Conservation (phyloP, 2,797 vertebrate genomes). For the Amblyopsis hoosieri region DNA sequence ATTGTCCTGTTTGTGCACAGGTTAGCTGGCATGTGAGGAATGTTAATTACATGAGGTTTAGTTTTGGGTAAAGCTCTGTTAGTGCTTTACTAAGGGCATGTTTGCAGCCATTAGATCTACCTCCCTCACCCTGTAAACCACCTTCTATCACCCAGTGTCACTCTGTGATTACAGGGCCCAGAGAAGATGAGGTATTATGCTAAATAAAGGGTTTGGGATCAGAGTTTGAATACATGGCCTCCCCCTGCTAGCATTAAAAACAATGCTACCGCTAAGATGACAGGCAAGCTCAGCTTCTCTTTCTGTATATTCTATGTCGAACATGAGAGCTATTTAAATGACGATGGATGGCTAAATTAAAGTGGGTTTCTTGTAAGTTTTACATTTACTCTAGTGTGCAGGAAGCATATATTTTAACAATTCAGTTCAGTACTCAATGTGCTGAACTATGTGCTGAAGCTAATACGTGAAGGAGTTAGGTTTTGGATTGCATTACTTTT, state of each 20-base stretch:
- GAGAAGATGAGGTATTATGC: slow-evolving; percentile 54
- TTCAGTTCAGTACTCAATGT: too few relatives aligned
- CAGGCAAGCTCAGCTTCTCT: slow-evolving; percentile 14
- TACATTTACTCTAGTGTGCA: too few relatives aligned
- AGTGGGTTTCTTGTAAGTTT: too few relatives aligned
- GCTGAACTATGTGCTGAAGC: too few relatives aligned
- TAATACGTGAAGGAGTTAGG: too few relatives aligned
- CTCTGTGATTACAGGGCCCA: slow-evolving; percentile 64
- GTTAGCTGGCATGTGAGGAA: slow-evolving; percentile 78
- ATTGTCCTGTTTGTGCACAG: slow-evolving; percentile 72
- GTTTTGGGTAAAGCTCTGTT: slow-evolving; percentile 58
- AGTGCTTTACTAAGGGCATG: slow-evolving; percentile 43
- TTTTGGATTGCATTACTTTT: too few relatives aligned
- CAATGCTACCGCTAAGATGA: slow-evolving; percentile 31
- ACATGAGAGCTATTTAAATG: slow-evolving; percentile 33
- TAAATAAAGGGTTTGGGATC: slow-evolving; percentile 61
- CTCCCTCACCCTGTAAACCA: slow-evolving; percentile 4
- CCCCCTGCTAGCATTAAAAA: slow-evolving; percentile 25
- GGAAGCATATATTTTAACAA: too few relatives aligned
- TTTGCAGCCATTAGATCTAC: slow-evolving; percentile 35
- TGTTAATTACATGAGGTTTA: slow-evolving; percentile 79
- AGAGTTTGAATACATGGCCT: slow-evolving; percentile 35
- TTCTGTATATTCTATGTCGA: slow-evolving; percentile 41
- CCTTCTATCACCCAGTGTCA: background rate
- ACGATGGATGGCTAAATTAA: slow-evolving; percentile 4